Evolutionary conservation across 1,140 invertebrate species (phyloP), one percentile per base, ranked within the genome.

Genomic region (Polypedilum vanderplanki): DNA sequence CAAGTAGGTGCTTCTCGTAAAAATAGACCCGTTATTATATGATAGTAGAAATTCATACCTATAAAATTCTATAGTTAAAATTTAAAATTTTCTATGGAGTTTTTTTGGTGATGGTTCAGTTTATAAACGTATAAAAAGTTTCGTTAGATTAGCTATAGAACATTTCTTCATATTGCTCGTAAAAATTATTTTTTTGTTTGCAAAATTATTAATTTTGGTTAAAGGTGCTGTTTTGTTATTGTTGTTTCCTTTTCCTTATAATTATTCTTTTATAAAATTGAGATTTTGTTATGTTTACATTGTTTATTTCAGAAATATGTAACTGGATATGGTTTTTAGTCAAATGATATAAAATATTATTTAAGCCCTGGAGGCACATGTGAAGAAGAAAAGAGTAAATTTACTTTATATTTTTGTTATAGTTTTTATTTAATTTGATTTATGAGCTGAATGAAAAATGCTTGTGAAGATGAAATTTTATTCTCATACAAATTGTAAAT

Each of bases 1-100:
- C 81, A 83, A 81, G 81, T 83, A 82, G 82, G 81, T 79, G 76
- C 17, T 2, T 18, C 17, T n/a, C 17, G n/a, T n/a, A 57, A 70
- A 18, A 20, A 18, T 2, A 18, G 20, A 18, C 65, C 65, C 15
- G 20, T 70, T 70, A 18, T 70, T 7, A 70, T 70, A 18, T 70
- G 17, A 18, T 18, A 18, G n/a, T 17, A n/a, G 64, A 20, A 67
- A 67, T n/a, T 18, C 15, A 46, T 12, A 46, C 41, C 15, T n/a
- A 15, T n/a, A 1, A 57, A n/a, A 15, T 12, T 46, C 4, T 15
- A 57, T n/a, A 57, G 46, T n/a, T 15, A 12, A n/a, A 33, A 33
- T 57, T 15, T n/a, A 12, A 12, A 57, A 57, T 57, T 15, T 12
- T 57, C n/a, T 12, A 57, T 57, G 12, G 12, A n/a, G 46, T n/a